phyloP scores from a whole-genome alignment of 2,113 vertebrate genomes.

The Thermophis baileyi region DNA sequence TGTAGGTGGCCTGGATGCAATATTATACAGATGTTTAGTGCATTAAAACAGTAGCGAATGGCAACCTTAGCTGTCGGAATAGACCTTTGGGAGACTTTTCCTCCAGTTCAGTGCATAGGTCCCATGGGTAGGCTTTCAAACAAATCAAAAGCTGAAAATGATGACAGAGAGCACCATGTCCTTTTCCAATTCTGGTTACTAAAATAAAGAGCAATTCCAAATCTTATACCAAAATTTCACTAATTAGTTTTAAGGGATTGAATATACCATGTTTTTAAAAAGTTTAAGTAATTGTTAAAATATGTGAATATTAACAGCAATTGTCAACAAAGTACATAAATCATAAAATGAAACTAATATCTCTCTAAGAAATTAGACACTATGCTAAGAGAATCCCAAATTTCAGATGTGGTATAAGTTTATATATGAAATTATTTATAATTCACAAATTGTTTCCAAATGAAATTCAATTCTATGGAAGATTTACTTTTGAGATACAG shows the following conservation, averaged over 20 bases:
- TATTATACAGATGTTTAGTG: background rate
- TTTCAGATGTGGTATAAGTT: background rate
- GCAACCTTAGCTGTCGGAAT: background rate
- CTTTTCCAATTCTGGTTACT: background rate
- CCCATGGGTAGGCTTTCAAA: conserved; percentile 8
- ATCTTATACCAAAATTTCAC: background rate
- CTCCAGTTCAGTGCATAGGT: background rate
- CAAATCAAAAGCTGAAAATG: background rate
- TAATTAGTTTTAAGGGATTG: background rate
- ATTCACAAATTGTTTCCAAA: background rate
- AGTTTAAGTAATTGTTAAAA: background rate
- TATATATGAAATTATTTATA: background rate
- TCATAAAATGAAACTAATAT: background rate
- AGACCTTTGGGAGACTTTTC: background rate
- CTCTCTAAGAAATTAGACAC: background rate
- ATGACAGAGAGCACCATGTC: background rate
- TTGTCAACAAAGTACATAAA: background rate
- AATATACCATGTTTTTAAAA: background rate
- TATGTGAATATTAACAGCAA: background rate
- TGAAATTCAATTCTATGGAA: background rate
- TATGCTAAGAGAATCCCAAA: background rate
- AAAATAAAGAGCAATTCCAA: conserved; percentile 22
- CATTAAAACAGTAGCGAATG: background rate
- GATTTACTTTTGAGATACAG: background rate
- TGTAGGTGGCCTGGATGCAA: background rate